Evolutionary conservation across 2,888 invertebrate species (phyloP), one percentile per base, ranked within the genome.

Genomic region (Rotaria macrura): DNA sequence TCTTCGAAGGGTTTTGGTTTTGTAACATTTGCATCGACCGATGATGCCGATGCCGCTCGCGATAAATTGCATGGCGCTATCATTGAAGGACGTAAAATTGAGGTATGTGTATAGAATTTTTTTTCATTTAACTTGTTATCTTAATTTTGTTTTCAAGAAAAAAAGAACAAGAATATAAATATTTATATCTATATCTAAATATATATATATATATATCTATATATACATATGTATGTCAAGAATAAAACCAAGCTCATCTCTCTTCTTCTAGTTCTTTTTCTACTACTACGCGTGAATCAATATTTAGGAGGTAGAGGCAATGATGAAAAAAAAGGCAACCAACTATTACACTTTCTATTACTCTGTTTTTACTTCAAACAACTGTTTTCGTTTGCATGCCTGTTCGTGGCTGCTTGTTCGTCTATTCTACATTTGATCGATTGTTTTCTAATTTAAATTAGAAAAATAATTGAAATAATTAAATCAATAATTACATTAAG

Each of bases 1-100:
- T 25, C 25, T 79, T 65, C 38, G 98, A 65, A 79, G 98, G 99
- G 99, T 94, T 99, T 99, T 95, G 98, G 98, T 95, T 99, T 99
- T 95, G 98, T 99, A 94, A 99, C 98, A 94, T 99, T 99, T 96
- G 97, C 97, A 94, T 96, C 96, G 95, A 96, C 96, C 94, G 95
- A 95, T 94, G 98, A 99, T 94, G 98, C 98, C 93, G 98, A 98
- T 94, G 95, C 96, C 94, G 98, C 99, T 95, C 96, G 98, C 94
- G 97, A 97, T 94, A 96, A 97, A 94, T 95, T 99, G 94, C 97
- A 99, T 95, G 97, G 97, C 95, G 96, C 97, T 94, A 96, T 97
- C 95, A 97, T 98, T 94, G 99, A 99, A 95, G 98, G 98, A 94
- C 95, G 99, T 94, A 99, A 98, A 94, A 97, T 99, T 94, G 99